A percentile compares a stretch with the other conserved stretches of the same genome.
Evolutionary conservation across 2,113 vertebrate species (phyloP).

Genomic region (Macroglossus sobrinus): DNA sequence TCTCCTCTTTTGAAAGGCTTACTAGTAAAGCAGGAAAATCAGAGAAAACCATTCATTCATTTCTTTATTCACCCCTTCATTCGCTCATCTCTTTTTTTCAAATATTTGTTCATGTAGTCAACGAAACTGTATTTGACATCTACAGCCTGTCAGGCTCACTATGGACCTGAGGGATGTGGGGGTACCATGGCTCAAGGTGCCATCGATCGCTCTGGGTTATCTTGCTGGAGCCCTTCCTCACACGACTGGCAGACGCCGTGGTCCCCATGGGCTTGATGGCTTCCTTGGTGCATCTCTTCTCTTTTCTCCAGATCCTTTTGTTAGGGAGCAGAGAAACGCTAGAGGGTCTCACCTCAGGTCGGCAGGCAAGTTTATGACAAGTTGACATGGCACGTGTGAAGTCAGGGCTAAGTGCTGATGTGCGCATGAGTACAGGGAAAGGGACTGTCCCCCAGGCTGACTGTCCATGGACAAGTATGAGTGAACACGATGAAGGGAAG

Average conservation of each 20-base stretch:
- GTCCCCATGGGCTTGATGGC: accelerated
- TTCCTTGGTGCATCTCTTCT: accelerated
- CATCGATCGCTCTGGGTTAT: accelerated
- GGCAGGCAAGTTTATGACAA: neutral
- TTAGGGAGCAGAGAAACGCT: neutral
- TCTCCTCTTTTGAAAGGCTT: neutral
- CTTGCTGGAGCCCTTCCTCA: neutral
- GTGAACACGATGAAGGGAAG: neutral
- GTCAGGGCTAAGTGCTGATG: accelerated
- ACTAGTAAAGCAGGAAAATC: neutral
- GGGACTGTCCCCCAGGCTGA: no score
- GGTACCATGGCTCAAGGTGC: no score
- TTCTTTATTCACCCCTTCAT: neutral
- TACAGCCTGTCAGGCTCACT: neutral
- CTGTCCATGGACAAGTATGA: neutral
- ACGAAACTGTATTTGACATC: neutral
- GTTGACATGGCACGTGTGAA: accelerated
- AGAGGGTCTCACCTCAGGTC: neutral
- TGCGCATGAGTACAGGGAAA: neutral
- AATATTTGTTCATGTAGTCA: neutral
- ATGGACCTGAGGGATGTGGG: neutral
- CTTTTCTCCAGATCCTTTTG: neutral
- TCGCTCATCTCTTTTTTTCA: neutral
- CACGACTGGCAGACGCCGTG: accelerated
- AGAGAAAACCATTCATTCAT: neutral